A percentile compares a stretch with the other conserved stretches of the same genome.
These are phyloP conservation scores for Galagoides demidoff DNA, from an alignment of 2,797 vertebrate genomes.

Conservation along the genomic window DNA sequence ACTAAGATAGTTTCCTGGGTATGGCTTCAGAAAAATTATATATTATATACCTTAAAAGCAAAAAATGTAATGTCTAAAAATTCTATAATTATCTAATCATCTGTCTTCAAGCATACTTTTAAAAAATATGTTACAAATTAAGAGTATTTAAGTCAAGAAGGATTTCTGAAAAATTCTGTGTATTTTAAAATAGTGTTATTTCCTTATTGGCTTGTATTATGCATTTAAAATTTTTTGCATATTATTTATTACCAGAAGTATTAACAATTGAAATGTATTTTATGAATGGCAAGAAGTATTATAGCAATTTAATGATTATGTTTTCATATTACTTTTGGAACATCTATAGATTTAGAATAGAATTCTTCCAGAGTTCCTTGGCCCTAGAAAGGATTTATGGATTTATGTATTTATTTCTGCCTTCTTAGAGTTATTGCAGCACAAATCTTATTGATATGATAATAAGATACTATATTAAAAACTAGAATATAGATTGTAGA, in stretches of 20 bases:
- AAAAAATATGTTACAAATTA: background rate
- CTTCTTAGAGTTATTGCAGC: background rate
- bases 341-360: constrained; percentile 1
- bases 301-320: background rate
- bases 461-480: constrained; percentile 14
- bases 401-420: constrained; percentile 4
- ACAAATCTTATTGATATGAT: background rate
- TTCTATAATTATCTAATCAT: background rate
- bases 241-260: background rate
- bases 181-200: constrained; percentile 15
- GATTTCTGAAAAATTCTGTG: background rate
- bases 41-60: background rate
- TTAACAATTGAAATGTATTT: background rate
- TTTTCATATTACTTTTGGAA: background rate
- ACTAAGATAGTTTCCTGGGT: background rate
- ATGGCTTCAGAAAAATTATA: background rate
- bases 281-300: background rate
- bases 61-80: background rate
- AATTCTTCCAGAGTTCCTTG: background rate
- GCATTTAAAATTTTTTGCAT: background rate
- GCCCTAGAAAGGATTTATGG: background rate
- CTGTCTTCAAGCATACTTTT: background rate
- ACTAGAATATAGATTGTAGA: background rate
- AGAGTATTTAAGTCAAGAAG: background rate
- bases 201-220: background rate